A percentile compares a stretch with the other conserved stretches of the same genome.
Conservation (phyloP, 2,888 invertebrate genomes). For the Aphidius colemani region DNA sequence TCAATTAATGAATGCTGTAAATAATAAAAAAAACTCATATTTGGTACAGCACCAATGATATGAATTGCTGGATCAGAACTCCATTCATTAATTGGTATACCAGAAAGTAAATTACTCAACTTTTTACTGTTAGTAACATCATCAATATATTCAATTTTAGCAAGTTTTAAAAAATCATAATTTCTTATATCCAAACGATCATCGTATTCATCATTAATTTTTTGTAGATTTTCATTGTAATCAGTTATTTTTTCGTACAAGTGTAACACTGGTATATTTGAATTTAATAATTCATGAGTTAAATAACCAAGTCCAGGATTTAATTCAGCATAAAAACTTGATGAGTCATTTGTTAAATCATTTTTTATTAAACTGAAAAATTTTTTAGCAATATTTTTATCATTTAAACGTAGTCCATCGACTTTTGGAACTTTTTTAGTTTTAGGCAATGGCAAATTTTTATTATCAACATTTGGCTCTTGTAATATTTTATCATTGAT, state of each 20-base stretch:
- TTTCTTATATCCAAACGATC: conserved; percentile 60
- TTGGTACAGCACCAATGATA: conserved; percentile 67
- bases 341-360: conserved; percentile 49
- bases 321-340: conserved; percentile 65
- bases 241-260: conserved; percentile 66
- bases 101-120: conserved; percentile 63
- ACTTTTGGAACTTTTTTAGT: conserved; percentile 31
- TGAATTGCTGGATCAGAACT: conserved; percentile 63
- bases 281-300: conserved; percentile 65
- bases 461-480: too few species aligned
- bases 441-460: too few species aligned
- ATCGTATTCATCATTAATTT: conserved; percentile 60
- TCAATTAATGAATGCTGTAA: conserved; percentile 67
- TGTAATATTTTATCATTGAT: too few species aligned
- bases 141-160: conserved; percentile 66
- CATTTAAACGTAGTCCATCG: conserved; percentile 61
- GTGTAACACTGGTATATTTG: conserved; percentile 62
- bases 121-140: conserved; percentile 65
- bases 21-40: conserved; percentile 66
- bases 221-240: conserved; percentile 62
- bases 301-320: conserved; percentile 74
- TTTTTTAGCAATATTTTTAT: conserved; percentile 58
- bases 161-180: conserved; percentile 66
- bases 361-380: conserved; percentile 57
- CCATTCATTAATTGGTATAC: conserved; percentile 61